Base-by-base conservation (phyloP, 2,888 invertebrate genomes). In the Elaeidobius kamerunicus region DNA sequence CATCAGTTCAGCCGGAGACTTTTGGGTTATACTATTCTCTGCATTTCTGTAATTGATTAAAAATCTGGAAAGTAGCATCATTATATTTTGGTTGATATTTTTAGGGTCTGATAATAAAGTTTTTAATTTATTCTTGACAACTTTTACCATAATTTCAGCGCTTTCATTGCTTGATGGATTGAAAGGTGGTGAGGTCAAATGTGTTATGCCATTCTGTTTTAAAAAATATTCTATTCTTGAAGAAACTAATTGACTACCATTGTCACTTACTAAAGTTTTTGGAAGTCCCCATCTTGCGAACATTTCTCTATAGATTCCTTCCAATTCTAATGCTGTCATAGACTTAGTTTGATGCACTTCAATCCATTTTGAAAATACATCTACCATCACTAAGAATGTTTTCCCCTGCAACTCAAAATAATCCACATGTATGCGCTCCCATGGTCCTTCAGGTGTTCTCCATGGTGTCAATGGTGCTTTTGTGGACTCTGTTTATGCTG, bases 361-460 rank as follows among this genome's bases (percentile, higher is more conserved):
- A n/a, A 57, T 28, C 57, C 61, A 63, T 48, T 63, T 63, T 6
- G 59, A 56, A 47, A 54, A 52, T 7, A 57, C 53, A 47, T 62
- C 62, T 14, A 56, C 18, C 2, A 3, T 60, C 14, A 14, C 61
- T 43, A 3, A 60, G n/a, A n/a, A n/a, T 20, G 15, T 3, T 43
- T 44, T 16, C 32, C 16, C 30, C 7, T 59, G 17, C 39, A 55
- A 58, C 2, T 57, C 57, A 18, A 57, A 28, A 52, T 52, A 63
- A 56, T 64, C 63, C 12, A 61, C 23, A 56, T 62, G 61, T 2
- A 63, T 11, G 23, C 61, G 47, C n/a, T 45, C 28, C 56, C 59
- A 60, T 16, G 57, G 53, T 14, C 41, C 17, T 38, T 38, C 39
- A 6, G 60, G 52, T 34, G 40, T 56, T 19, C 35, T 35, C 62